phyloP scores from a whole-genome alignment of 2,888 invertebrate genomes.

The Baccha elongata region DNA sequence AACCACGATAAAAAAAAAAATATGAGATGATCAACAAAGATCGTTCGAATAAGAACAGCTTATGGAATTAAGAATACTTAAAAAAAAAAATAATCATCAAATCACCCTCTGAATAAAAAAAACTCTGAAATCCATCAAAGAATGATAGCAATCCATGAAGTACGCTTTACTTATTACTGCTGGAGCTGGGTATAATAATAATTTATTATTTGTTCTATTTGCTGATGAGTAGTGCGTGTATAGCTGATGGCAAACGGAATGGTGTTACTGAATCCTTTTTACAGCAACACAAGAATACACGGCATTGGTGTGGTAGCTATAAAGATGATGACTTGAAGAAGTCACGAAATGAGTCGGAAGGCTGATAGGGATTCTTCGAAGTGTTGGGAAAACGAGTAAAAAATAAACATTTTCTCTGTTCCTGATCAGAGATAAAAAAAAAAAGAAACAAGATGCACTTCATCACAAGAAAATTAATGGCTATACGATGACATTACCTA shows the following conservation, averaged over 20 bases:
- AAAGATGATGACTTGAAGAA: neutral
- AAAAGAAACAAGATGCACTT: neutral
- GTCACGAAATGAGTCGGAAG: neutral
- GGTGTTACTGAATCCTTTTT: slow-evolving; percentile 38
- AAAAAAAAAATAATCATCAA: neutral
- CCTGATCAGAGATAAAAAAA: neutral
- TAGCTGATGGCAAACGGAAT: slow-evolving; percentile 27
- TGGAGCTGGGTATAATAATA: slow-evolving; percentile 12
- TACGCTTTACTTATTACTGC: neutral
- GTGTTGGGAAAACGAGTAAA: neutral
- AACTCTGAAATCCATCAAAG: slow-evolving; percentile 16
- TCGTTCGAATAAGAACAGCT: slow-evolving; percentile 35
- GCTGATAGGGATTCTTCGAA: neutral
- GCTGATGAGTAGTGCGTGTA: slow-evolving; percentile 5
- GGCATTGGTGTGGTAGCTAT: neutral
- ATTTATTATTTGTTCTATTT: slow-evolving; percentile 17
- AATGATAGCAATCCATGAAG: slow-evolving; percentile 20
- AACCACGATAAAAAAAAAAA: slow-evolving; percentile 36
- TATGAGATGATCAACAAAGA: slow-evolving; percentile 42
- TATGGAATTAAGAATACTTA: slow-evolving; percentile 24
- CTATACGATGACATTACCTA: neutral
- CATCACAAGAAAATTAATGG: neutral
- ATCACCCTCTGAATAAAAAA: slow-evolving; percentile 20
- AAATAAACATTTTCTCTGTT: neutral
- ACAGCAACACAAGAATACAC: slow-evolving; percentile 26